Evolutionary conservation across 53 echinoderm and acorn worm species (phyloP).

Genomic region (Holothuria leucospilota): DNA sequence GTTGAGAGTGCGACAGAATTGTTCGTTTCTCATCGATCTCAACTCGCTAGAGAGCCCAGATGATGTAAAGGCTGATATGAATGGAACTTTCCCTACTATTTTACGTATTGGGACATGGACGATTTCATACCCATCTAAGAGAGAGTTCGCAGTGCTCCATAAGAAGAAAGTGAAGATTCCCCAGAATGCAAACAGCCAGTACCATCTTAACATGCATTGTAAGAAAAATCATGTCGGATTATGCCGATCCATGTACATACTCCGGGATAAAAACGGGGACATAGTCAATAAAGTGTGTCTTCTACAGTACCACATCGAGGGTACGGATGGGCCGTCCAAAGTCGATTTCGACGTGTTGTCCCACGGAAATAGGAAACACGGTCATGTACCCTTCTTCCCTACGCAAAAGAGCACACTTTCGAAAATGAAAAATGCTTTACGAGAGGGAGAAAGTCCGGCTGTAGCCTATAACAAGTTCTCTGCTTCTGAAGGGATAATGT

Average conservation of each 20-base stretch:
- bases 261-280: neutral
- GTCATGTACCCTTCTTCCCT: neutral
- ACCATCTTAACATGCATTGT: neutral
- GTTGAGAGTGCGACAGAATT: neutral
- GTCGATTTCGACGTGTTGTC: neutral
- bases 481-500: no score
- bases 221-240: neutral
- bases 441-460: neutral
- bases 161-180: neutral
- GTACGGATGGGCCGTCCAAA: neutral
- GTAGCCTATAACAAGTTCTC: no score
- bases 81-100: neutral
- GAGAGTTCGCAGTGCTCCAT: neutral
- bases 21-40: neutral
- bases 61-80: constrained; percentile 14
- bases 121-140: neutral
- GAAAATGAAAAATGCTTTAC: neutral
- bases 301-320: neutral
- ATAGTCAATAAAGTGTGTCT: neutral
- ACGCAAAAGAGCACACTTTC: neutral
- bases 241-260: neutral
- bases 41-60: neutral
- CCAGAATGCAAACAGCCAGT: neutral
- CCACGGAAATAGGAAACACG: neutral
- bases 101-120: constrained; percentile 15